Conservation (phyloP, 2,797 vertebrate species). For the Heteromormyrus szaboi region DNA sequence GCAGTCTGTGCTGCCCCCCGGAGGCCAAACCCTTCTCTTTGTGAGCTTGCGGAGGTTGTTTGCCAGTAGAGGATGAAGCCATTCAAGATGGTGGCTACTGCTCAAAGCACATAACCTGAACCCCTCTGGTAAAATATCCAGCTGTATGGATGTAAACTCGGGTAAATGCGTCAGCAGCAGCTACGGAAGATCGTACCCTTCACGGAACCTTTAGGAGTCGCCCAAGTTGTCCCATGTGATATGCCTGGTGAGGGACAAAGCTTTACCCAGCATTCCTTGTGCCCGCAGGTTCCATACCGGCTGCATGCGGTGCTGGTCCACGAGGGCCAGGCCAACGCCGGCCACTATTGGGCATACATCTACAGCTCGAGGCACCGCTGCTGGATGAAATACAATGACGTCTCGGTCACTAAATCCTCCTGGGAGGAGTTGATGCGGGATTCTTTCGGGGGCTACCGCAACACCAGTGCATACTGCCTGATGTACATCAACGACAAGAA, state of each 20-base stretch:
- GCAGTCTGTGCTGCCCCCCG: not conserved
- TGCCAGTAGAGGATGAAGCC: not conserved
- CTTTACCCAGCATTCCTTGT: not conserved
- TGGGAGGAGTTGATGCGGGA: slow-evolving; percentile 97
- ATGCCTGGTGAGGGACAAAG: not conserved
- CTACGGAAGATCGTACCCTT: not conserved
- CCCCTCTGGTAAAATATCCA: not conserved
- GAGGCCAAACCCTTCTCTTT: not conserved
- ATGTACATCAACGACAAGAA: slow-evolving; percentile 98
- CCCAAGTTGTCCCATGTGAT: not conserved
- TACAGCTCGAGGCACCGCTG: slow-evolving; percentile 83
- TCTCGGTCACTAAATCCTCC: slow-evolving; percentile 92
- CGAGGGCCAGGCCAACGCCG: slow-evolving; percentile 93
- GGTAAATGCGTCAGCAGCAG: not conserved
- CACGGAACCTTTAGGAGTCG: not conserved
- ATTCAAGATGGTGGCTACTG: not conserved
- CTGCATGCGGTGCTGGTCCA: slow-evolving; percentile 95
- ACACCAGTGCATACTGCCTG: slow-evolving; percentile 96
- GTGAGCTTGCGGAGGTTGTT: not conserved
- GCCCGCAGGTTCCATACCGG: slow-evolving; percentile 82
- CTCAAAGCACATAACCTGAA: not conserved
- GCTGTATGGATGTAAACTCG: not conserved
- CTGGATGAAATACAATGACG: slow-evolving; percentile 99
- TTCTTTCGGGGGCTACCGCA: slow-evolving; percentile 94
- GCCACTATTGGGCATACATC: slow-evolving; percentile 99